These are phyloP conservation scores for Drosophila acutilabella DNA, from an alignment of 2,888 invertebrate species.

Conservation along the genomic window DNA sequence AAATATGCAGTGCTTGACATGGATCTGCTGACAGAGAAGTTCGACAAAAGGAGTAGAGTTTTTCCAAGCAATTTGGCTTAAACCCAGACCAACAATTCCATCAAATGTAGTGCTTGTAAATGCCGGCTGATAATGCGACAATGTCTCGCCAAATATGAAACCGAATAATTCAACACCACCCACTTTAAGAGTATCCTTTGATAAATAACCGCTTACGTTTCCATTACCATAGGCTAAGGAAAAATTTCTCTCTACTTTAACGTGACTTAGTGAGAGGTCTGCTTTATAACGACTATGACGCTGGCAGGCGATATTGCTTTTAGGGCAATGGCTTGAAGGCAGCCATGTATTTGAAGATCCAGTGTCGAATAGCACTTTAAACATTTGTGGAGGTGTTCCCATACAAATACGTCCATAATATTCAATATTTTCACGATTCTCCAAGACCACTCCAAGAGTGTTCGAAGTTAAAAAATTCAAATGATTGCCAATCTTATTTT, in stretches of 20 bases:
- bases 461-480: slow-evolving; percentile 5
- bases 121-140: slow-evolving; percentile 34
- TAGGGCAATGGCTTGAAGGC: slow-evolving; percentile 96
- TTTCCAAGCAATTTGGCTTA: slow-evolving; percentile 44
- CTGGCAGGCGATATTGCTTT: slow-evolving; percentile 96
- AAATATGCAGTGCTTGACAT: slow-evolving; percentile 48
- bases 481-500: background rate
- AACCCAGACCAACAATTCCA: slow-evolving; percentile 59
- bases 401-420: slow-evolving; percentile 96
- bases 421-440: slow-evolving; percentile 83
- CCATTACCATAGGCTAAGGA: slow-evolving; percentile 97
- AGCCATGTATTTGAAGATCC: slow-evolving; percentile 99
- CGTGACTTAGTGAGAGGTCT: slow-evolving; percentile 91
- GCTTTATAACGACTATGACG: slow-evolving; percentile 97
- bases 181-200: slow-evolving; percentile 88
- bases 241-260: slow-evolving; percentile 94
- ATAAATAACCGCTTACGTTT: slow-evolving; percentile 96
- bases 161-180: slow-evolving; percentile 29
- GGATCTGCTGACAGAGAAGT: slow-evolving; percentile 35
- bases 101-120: slow-evolving; percentile 53
- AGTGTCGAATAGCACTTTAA: slow-evolving; percentile 98
- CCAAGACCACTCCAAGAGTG: slow-evolving; percentile 22
- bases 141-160: slow-evolving; percentile 54
- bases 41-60: slow-evolving; percentile 49
- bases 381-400: slow-evolving; percentile 95